Evolutionary conservation across 2,113 vertebrate genomes (phyloP).

Genomic region (Calyptommatus sinebrachiatus): DNA sequence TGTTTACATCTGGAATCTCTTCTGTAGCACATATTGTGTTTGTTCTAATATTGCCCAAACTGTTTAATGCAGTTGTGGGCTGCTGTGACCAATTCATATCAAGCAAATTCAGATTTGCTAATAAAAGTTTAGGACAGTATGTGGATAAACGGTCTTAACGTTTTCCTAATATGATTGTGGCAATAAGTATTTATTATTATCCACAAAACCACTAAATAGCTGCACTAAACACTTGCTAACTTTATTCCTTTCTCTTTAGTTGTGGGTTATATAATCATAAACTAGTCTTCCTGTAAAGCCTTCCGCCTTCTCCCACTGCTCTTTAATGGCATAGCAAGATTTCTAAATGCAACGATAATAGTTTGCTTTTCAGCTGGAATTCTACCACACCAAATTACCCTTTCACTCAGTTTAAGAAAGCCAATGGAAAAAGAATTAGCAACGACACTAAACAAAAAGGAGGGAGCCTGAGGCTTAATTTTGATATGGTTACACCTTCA

Average conservation of each 20-base stretch:
- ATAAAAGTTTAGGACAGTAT: no score
- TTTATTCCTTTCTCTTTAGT: conserved; percentile 51
- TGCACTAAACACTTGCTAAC: conserved; percentile 40
- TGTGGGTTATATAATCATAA: conserved; percentile 25
- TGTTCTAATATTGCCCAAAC: no score
- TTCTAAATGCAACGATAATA: conserved; percentile 40
- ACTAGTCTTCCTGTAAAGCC: conserved; percentile 38
- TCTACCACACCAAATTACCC: conserved; percentile 52
- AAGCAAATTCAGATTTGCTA: no score
- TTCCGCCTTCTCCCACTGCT: conserved; percentile 38
- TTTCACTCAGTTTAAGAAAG: conserved; percentile 44
- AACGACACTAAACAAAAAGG: background rate
- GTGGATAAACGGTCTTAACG: background rate
- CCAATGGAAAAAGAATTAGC: conserved; percentile 34
- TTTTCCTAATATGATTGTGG: conserved; percentile 41
- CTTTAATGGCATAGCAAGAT: conserved; percentile 44
- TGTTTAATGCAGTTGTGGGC: no score
- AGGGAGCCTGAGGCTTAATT: conserved; percentile 35
- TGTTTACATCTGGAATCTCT: no score
- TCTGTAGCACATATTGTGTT: no score
- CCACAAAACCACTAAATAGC: conserved; percentile 30
- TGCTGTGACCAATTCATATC: no score
- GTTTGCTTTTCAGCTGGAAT: conserved; percentile 61
- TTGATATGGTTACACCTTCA: conserved; percentile 50
- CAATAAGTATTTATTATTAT: background rate